A percentile compares a stretch with the other conserved stretches of the same genome.
These are phyloP conservation scores for Plodia interpunctella DNA, from an alignment of 1,140 invertebrate species.

Conservation along the genomic window DNA sequence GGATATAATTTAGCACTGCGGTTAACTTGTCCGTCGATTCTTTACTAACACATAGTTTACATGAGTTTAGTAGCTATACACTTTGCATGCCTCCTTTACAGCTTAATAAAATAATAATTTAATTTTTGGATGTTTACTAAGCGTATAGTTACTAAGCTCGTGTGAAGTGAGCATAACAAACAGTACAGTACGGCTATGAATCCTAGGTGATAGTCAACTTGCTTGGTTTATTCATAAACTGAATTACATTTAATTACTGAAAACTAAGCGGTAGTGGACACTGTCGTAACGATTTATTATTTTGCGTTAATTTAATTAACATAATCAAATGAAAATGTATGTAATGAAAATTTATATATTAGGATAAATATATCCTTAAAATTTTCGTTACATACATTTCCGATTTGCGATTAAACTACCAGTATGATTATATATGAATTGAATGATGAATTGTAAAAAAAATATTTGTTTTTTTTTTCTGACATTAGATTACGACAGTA, in stretches of 20 bases:
- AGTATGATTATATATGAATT: too few species aligned
- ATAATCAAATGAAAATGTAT: too few species aligned
- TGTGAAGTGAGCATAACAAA: constrained; percentile 1
- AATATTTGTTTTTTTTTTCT: neutral
- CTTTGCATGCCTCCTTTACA: neutral
- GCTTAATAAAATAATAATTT: neutral
- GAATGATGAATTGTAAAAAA: too few species aligned
- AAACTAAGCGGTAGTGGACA: constrained; percentile 1
- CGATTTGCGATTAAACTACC: too few species aligned
- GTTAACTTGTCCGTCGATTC: neutral
- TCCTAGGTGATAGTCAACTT: constrained; percentile 6
- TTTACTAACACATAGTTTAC: constrained; percentile 6
- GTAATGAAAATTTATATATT: too few species aligned
- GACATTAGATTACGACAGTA: neutral
- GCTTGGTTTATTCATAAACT: constrained; percentile 10
- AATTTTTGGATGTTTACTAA: neutral
- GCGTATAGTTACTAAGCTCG: neutral
- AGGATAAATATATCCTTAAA: too few species aligned
- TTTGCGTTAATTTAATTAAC: too few species aligned
- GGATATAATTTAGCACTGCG: neutral
- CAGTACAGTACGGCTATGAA: neutral
- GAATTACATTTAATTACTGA: neutral
- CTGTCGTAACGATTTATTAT: neutral
- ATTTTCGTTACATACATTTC: too few species aligned
- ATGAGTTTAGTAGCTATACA: neutral